These are phyloP conservation scores for Drosophila chauvacae DNA, from an alignment of 1,140 invertebrate species.

Conservation along the genomic window DNA sequence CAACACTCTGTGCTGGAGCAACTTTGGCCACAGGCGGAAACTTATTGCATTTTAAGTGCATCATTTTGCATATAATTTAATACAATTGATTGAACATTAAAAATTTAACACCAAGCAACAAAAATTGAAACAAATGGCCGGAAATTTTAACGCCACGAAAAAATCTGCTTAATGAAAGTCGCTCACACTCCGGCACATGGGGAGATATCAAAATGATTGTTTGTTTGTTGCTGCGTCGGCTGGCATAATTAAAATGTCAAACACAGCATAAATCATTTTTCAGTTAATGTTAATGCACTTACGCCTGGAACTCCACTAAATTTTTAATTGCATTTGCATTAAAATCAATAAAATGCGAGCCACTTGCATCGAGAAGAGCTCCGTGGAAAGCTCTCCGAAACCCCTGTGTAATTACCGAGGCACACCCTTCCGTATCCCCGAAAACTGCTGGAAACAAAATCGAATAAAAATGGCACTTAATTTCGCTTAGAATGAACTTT, in stretches of 20 bases:
- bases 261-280: constrained; percentile 71
- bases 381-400: constrained; percentile 18
- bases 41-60: constrained; percentile 49
- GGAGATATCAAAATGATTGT: constrained; percentile 41
- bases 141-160: constrained; percentile 54
- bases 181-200: constrained; percentile 14
- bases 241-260: constrained; percentile 70
- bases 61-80: constrained; percentile 64
- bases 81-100: constrained; percentile 67
- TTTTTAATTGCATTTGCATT: constrained; percentile 81
- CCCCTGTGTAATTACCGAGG: constrained; percentile 36
- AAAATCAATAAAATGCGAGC: constrained; percentile 67
- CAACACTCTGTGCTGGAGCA: background rate
- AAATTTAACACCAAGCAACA: constrained; percentile 38
- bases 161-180: constrained; percentile 48
- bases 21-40: constrained; percentile 11
- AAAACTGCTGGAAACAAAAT: constrained; percentile 42
- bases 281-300: constrained; percentile 71
- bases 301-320: constrained; percentile 52
- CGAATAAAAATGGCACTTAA: constrained; percentile 71
- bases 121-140: constrained; percentile 58
- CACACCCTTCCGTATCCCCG: constrained; percentile 24
- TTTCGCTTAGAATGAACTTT: constrained; percentile 69
- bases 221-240: constrained; percentile 40
- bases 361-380: constrained; percentile 17